Percentiles rank a stretch among this genome's conserved stretches.
These are phyloP conservation scores for Triops cancriformis DNA, from an alignment of 1,140 invertebrate genomes.

Conservation along the genomic window DNA sequence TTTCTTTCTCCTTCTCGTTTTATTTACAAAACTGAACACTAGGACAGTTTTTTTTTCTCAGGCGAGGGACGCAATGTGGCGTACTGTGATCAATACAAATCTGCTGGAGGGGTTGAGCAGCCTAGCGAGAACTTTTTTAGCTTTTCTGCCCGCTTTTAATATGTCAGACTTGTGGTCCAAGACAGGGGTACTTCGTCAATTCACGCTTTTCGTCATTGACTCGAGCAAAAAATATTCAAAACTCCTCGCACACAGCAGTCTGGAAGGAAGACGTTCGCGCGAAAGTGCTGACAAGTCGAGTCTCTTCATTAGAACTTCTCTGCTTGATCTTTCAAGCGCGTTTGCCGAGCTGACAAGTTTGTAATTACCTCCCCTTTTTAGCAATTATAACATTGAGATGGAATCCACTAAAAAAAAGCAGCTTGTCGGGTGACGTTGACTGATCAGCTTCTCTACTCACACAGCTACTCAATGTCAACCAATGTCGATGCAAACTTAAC, in stretches of 20 bases:
- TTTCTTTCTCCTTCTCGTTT: background rate
- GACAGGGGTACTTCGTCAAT: background rate
- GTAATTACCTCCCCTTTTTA: background rate
- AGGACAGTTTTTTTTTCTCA: background rate
- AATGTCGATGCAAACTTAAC: background rate
- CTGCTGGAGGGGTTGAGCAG: background rate
- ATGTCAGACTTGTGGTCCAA: background rate
- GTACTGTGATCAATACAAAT: slow-evolving; percentile 6
- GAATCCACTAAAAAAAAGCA: background rate
- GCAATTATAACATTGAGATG: background rate
- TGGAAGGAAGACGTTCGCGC: background rate
- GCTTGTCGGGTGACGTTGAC: background rate
- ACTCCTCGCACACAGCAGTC: background rate
- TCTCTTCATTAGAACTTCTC: background rate
- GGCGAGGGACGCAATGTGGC: background rate
- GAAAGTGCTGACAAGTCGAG: background rate
- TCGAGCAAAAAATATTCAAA: background rate
- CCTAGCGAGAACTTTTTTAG: background rate
- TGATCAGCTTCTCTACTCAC: background rate
- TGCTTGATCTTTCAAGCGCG: slow-evolving; percentile 10
- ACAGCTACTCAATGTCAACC: background rate
- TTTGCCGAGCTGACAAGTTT: slow-evolving; percentile 8
- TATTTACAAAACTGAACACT: background rate
- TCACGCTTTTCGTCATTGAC: background rate
- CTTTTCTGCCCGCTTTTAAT: background rate